A percentile compares a stretch with the other conserved stretches of the same genome.
phyloP scores from a whole-genome alignment of 1,140 invertebrate species.

The Drosophila albomicans region DNA sequence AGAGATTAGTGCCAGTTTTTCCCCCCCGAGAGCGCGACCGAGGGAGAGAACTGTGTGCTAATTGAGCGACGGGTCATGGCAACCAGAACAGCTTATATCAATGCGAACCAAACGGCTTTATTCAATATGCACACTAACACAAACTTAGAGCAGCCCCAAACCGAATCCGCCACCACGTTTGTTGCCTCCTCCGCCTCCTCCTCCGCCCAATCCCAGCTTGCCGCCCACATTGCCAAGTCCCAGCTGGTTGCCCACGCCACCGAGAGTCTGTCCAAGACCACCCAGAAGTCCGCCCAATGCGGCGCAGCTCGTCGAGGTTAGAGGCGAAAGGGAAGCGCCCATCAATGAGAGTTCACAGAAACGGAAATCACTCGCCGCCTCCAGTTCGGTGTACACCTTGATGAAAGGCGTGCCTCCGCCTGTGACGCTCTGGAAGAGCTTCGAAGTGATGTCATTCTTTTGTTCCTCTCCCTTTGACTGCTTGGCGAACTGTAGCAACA shows the following conservation, averaged over 20 bases:
- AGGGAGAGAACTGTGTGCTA: constrained; percentile 64
- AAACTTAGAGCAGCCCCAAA: constrained; percentile 54
- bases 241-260: constrained; percentile 51
- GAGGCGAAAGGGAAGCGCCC: constrained; percentile 86
- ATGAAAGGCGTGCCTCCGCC: constrained; percentile 86
- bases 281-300: constrained; percentile 64
- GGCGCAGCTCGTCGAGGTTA: constrained; percentile 86
- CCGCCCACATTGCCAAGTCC: constrained; percentile 37
- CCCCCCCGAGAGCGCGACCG: neutral
- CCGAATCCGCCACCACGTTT: constrained; percentile 48
- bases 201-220: constrained; percentile 23
- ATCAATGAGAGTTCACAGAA: constrained; percentile 88
- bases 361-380: constrained; percentile 86
- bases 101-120: constrained; percentile 58
- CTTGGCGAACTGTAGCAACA: constrained; percentile 89
- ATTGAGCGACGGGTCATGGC: constrained; percentile 78
- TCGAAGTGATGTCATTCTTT: constrained; percentile 67
- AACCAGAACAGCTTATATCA: constrained; percentile 76
- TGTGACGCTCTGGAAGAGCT: constrained; percentile 85
- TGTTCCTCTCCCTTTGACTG: constrained; percentile 3
- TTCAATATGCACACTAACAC: constrained; percentile 47
- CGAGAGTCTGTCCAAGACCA: constrained; percentile 44
- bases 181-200: constrained; percentile 16
- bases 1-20: constrained; percentile 67
- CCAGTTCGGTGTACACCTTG: constrained; percentile 85